Base-by-base conservation (phyloP, 1,140 invertebrate species). In the Dicyema japonicum region DNA sequence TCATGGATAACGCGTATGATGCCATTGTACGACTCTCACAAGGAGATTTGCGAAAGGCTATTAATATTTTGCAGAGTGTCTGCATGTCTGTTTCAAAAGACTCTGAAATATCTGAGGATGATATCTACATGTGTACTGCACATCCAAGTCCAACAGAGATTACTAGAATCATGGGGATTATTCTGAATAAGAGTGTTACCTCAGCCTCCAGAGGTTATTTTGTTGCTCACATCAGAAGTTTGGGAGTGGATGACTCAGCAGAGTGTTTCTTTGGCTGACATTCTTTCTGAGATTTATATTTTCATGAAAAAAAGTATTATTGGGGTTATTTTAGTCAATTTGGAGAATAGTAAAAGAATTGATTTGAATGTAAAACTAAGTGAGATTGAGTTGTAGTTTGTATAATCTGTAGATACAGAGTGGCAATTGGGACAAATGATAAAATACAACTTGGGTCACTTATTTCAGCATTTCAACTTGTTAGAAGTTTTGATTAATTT, bases 21-120 rank as follows among this genome's bases (percentile, higher is more conserved):
- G 80, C 88, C 1, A 43, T 94, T 2, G 56, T 92, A 22, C 66
- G 67, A 5, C 54, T 97, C 2, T 69, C 74, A 2, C 65, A 65
- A 33, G 88, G 88, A n/a, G 85, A 97, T 53, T 94, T 97, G 88
- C 60, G 88, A 38, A 75, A 72, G 52, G 72, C 85, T 7, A 43
- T 97, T 3, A 94, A 94, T 54, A 70, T 90, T 27, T 54, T 94
- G 15, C 59, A 60, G 46, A 44, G 47, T 47, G 2, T 22, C 12
- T 35, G 3, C 17, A 27, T 26, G 15, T 16, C 23, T 37, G 6
- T 36, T 48, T 23, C 71, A 94, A 57, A 78, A 74, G 50, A 72
- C 78, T 32, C 65, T 65, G 50, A 59, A 33, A 70, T 90, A 0
- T 71, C 63, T 35, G 75, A 82, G 54, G 64, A 76, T 32, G 72